Evolutionary conservation across 2,797 vertebrate genomes (phyloP).

Genomic region (Siniperca obscura): DNA sequence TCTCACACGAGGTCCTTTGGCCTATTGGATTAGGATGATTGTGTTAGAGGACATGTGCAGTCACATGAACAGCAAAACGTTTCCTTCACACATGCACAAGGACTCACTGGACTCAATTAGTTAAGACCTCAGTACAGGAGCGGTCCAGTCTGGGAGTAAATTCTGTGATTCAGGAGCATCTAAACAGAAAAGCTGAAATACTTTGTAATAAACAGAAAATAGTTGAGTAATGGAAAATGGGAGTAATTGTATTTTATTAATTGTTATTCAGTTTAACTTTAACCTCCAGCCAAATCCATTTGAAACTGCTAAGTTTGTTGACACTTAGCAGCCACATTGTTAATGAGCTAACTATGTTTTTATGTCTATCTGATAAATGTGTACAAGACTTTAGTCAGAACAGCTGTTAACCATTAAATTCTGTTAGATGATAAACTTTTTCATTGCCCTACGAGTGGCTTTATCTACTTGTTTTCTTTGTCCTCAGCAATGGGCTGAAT

Average conservation of each 20-base stretch:
- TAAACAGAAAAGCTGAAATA: not conserved
- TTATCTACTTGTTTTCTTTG: constrained; percentile 59
- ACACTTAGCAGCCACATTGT: not conserved
- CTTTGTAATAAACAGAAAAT: constrained; percentile 1
- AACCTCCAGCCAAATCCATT: not conserved
- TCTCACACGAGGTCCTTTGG: constrained; percentile 60
- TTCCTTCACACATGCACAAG: constrained; percentile 9
- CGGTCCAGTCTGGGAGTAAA: not conserved
- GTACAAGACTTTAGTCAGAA: not conserved
- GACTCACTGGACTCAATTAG: constrained; percentile 28
- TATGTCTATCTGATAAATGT: not conserved
- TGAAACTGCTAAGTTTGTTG: not conserved
- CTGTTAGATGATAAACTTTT: not conserved
- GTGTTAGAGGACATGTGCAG: constrained; percentile 77
- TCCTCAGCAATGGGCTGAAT: constrained; percentile 95
- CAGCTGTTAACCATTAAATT: not conserved
- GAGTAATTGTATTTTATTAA: not conserved
- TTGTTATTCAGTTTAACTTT: not conserved
- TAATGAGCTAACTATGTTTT: not conserved
- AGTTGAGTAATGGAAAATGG: not conserved
- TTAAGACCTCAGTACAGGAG: not conserved
- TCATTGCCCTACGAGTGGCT: not conserved
- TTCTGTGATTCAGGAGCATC: not conserved
- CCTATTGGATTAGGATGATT: constrained; percentile 81
- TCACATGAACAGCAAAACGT: constrained; percentile 72